Base-by-base conservation (phyloP, 2,113 vertebrate genomes). In the Sinocyclocheilus grahami region DNA sequence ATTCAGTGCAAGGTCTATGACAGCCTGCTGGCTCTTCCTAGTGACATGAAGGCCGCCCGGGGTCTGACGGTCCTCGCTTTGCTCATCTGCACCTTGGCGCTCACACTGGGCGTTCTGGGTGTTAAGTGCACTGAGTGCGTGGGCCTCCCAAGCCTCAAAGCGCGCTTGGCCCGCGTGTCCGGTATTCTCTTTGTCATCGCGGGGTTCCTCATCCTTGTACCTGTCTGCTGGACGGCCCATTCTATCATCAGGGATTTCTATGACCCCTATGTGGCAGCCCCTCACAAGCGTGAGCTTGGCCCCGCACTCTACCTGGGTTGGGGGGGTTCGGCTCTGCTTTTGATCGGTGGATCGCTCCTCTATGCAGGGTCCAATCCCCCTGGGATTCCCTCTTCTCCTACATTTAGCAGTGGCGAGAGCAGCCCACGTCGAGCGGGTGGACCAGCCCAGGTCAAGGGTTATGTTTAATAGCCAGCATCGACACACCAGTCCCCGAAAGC, bases 111-210 rank as follows among this genome's bases (percentile, higher is more conserved):
- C 72, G 92, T 97, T 33, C 93, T 96, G 0, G 97, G 97, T 0
- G 95, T 96, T 88, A 97, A 97, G 89, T 97, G 97, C 88, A 97
- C 97, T 53, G 96, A 96, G 72, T 97, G 96, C 10, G 93, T 97
- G 11, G 96, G 96, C 4, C 93, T 96, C 0, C 95, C 95, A 82
- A 95, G 92, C 1, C 86, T 93, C 85, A 97, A 97, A 89, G 96
- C 96, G 0, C 96, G 96, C 0, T 91, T 97, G 1, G 90, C 96
- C 60, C 95, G 96, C 3, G 93, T 95, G 0, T 92, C 95, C 0
- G 96, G 96, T 0, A 88, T 91, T 27, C 80, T 96, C 27, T 96
- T 97, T n/a, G 93, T 95, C 27, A 91, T 95, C 0, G 93, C 95
- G 0, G 95, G 95, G 39, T 95, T 96, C 77, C 95, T 96, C 90